Evolutionary conservation across 37 sponge, comb jelly and placozoan species (phyloP).

Genomic region (Agelas oroides): DNA sequence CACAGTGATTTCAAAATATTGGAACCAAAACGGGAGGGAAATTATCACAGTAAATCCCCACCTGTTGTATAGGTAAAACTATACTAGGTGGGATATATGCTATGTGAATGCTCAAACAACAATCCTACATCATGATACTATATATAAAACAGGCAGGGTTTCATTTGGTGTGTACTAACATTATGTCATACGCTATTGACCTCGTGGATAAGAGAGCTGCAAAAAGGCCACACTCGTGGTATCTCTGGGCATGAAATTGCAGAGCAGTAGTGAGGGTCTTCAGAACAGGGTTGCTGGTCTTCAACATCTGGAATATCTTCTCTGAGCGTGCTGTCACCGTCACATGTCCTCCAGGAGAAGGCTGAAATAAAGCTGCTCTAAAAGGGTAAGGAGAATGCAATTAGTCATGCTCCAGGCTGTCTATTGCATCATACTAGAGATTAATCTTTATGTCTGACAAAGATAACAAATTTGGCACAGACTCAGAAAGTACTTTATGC

Average conservation of each 20-base stretch:
- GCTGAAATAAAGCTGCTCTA: slow-evolving; percentile 38
- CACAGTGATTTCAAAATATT: too few species aligned
- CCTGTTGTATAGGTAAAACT: too few species aligned
- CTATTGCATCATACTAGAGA: background rate
- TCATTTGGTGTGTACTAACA: too few species aligned
- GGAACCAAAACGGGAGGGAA: too few species aligned
- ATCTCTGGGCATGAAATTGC: background rate
- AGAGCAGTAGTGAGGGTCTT: slow-evolving; percentile 17
- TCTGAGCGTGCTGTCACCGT: slow-evolving; percentile 43
- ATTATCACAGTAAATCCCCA: too few species aligned
- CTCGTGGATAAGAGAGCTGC: slow-evolving; percentile 39
- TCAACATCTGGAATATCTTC: slow-evolving; percentile 37
- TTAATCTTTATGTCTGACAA: background rate
- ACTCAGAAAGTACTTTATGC: too few species aligned
- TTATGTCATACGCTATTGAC: too few species aligned
- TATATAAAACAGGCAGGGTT: too few species aligned
- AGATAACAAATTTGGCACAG: too few species aligned
- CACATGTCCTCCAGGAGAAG: slow-evolving; percentile 31
- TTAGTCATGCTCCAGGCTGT: background rate
- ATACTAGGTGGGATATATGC: too few species aligned
- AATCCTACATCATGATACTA: too few species aligned
- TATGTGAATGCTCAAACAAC: too few species aligned
- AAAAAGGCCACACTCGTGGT: slow-evolving; percentile 45
- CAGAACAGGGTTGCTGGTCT: slow-evolving; percentile 12
- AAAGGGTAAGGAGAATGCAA: background rate